Percentiles rank a stretch among this genome's conserved stretches.
phyloP scores from a whole-genome alignment of 1,140 invertebrate genomes.

The Bombus turneri region DNA sequence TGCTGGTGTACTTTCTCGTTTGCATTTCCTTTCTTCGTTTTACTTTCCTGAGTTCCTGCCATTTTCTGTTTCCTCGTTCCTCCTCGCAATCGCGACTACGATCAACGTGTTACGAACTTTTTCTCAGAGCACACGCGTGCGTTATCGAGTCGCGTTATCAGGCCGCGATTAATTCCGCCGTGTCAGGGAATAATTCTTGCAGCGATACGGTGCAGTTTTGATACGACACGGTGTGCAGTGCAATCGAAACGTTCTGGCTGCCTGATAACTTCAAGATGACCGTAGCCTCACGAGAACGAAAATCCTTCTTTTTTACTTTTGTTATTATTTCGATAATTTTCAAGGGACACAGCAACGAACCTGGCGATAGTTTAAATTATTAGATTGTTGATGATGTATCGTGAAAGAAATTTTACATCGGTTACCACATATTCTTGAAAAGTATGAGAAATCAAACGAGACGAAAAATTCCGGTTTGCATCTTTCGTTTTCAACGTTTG shows the following conservation, averaged over 20 bases:
- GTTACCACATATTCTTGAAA: too few species aligned
- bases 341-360: background rate
- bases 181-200: constrained; percentile 30
- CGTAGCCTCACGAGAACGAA: background rate
- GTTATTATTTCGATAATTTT: background rate
- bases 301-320: background rate
- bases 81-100: background rate
- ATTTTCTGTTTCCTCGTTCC: background rate
- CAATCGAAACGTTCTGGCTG: constrained; percentile 21
- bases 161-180: constrained; percentile 25
- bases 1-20: too few species aligned
- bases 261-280: constrained; percentile 9
- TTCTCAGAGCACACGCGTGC: background rate
- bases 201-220: constrained; percentile 22
- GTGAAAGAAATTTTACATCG: too few species aligned
- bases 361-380: too few species aligned
- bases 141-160: constrained; percentile 23
- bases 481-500: too few species aligned
- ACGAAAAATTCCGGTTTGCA: too few species aligned
- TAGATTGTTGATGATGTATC: too few species aligned
- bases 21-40: too few species aligned
- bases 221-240: constrained; percentile 21
- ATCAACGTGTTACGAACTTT: background rate
- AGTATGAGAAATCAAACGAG: too few species aligned
- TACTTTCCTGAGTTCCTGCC: too few species aligned